phyloP scores from a whole-genome alignment of 2,888 invertebrate species.

The Lasioglossum vierecki region DNA sequence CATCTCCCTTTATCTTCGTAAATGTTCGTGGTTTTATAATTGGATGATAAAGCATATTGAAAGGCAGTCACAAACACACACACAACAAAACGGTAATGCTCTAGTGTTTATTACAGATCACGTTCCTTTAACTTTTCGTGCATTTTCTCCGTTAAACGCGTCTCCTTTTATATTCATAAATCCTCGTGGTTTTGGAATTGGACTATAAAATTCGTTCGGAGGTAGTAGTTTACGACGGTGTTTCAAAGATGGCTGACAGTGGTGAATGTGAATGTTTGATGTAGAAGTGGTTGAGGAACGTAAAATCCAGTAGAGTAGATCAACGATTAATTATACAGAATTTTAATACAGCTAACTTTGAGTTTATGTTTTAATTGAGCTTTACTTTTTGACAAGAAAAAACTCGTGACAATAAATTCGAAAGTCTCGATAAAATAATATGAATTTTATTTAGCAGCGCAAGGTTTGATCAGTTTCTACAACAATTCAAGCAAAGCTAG shows the following conservation, averaged over 20 bases:
- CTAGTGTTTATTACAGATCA: background rate
- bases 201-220: too few species aligned
- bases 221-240: too few species aligned
- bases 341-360: too few species aligned
- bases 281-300: background rate
- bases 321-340: background rate
- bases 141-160: background rate
- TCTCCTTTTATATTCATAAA: background rate
- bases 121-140: background rate
- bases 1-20: background rate
- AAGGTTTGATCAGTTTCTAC: too few species aligned
- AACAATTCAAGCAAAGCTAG: too few species aligned
- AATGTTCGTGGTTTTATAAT: background rate
- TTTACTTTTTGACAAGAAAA: too few species aligned
- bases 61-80: background rate
- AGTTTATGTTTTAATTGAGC: too few species aligned
- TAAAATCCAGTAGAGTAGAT: background rate
- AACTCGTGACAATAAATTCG: too few species aligned
- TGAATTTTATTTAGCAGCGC: too few species aligned
- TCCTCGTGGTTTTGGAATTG: background rate
- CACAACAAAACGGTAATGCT: background rate
- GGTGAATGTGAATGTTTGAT: too few species aligned
- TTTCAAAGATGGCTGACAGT: too few species aligned
- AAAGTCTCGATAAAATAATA: too few species aligned
- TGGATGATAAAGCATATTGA: background rate